Percentiles rank a stretch among this genome's conserved stretches.
Evolutionary conservation across 2,797 vertebrate species (phyloP).

Genomic region (Centropyge bicolor): DNA sequence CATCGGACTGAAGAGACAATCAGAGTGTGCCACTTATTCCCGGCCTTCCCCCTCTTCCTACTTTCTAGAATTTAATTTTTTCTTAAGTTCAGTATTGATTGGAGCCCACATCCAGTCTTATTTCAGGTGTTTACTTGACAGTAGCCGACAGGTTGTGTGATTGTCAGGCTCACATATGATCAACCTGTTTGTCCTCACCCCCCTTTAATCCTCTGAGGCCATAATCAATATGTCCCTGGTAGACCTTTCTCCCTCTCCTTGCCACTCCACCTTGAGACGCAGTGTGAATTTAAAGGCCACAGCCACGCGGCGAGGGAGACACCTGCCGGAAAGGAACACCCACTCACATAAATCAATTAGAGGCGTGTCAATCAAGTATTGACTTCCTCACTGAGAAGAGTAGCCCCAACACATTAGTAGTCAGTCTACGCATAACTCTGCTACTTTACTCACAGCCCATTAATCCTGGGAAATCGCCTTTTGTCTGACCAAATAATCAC

Average conservation of each 20-base stretch:
- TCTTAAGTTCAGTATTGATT: slow-evolving; percentile 29
- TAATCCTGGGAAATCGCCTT: slow-evolving; percentile 20
- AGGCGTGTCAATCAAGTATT: slow-evolving; percentile 45
- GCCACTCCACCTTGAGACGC: slow-evolving; percentile 82
- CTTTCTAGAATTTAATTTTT: slow-evolving; percentile 26
- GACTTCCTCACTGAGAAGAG: slow-evolving; percentile 33
- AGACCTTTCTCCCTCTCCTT: slow-evolving; percentile 64
- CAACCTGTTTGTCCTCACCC: slow-evolving; percentile 66
- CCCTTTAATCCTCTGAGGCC: slow-evolving; percentile 72
- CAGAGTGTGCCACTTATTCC: slow-evolving; percentile 41
- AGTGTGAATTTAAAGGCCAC: slow-evolving; percentile 76
- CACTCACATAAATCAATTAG: slow-evolving; percentile 62
- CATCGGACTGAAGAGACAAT: slow-evolving; percentile 46
- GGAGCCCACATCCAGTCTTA: slow-evolving; percentile 15
- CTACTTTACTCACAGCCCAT: slow-evolving; percentile 13
- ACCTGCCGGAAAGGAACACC: slow-evolving; percentile 62
- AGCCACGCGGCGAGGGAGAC: slow-evolving; percentile 64
- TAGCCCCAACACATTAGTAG: slow-evolving; percentile 18
- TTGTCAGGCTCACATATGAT: slow-evolving; percentile 69
- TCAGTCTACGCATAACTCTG: slow-evolving; percentile 16
- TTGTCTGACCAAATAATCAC: background rate
- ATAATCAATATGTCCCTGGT: slow-evolving; percentile 74
- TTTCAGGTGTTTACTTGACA: slow-evolving; percentile 52
- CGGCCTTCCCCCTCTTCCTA: slow-evolving; percentile 7
- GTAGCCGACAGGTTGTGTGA: slow-evolving; percentile 40